Evolutionary conservation across 53 echinoderm and acorn worm genomes (phyloP).

Genomic region (Antedon mediterranea): DNA sequence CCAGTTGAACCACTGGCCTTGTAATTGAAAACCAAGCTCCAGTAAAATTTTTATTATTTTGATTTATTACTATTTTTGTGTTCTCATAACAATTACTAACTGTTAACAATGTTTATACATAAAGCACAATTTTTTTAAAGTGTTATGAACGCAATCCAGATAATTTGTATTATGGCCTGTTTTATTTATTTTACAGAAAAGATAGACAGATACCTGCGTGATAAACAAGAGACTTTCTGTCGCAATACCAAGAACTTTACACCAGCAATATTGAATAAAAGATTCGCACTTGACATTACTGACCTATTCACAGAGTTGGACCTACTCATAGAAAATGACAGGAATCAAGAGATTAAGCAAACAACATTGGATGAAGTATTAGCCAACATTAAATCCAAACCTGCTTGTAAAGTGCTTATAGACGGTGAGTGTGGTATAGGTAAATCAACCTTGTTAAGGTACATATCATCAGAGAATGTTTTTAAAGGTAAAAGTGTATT

Average conservation of each 20-base stretch:
- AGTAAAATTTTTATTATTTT: too few relatives aligned
- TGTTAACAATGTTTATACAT: too few relatives aligned
- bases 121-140: too few relatives aligned
- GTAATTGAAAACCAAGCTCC: too few relatives aligned
- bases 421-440: not conserved
- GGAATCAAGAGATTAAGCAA: not conserved
- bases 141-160: too few relatives aligned
- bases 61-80: too few relatives aligned
- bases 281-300: not conserved
- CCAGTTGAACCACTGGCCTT: too few relatives aligned
- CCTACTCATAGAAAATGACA: not conserved
- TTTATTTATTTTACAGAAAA: too few relatives aligned
- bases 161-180: too few relatives aligned
- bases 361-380: not conserved
- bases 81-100: too few relatives aligned
- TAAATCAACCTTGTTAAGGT: not conserved
- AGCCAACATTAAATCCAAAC: not conserved
- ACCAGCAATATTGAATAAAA: not conserved
- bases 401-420: not conserved
- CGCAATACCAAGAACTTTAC: not conserved
- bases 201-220: too few relatives aligned
- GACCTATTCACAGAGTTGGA: not conserved
- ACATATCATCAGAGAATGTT: not conserved
- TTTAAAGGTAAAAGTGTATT: not conserved
- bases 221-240: not conserved